These are phyloP conservation scores for Aix galericulata DNA, from an alignment of 2,113 vertebrate species.

Conservation along the genomic window DNA sequence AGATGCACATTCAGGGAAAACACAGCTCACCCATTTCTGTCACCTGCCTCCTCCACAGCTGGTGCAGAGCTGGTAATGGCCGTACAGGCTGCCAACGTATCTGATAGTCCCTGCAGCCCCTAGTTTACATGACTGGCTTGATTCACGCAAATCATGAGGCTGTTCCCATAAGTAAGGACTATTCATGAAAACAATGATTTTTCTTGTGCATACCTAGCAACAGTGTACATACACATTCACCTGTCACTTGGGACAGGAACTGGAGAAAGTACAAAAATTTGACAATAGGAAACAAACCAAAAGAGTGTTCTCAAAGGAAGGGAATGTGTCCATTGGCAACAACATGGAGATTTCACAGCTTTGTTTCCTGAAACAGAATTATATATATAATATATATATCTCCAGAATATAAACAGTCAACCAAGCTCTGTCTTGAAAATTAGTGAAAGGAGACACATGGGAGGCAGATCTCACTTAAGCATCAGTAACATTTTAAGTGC, in stretches of 20 bases:
- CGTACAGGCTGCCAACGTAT: not conserved
- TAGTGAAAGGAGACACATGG: not conserved
- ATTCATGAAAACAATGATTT: not conserved
- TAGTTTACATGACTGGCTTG: not conserved
- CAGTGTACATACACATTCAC: fast-evolving
- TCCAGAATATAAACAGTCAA: not conserved
- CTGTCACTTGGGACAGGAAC: not conserved
- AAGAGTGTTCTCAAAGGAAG: not conserved
- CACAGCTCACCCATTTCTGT: not conserved
- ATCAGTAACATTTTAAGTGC: not conserved
- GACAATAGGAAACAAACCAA: not conserved
- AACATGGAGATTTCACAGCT: not conserved
- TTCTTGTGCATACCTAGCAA: not conserved
- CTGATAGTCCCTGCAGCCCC: not conserved
- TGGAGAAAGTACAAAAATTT: not conserved
- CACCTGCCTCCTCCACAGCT: not conserved
- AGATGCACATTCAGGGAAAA: not conserved
- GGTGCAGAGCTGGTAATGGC: not conserved
- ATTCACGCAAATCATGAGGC: not conserved
- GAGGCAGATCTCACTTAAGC: not conserved
- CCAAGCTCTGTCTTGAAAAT: not conserved
- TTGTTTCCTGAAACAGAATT: not conserved
- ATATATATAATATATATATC: no score
- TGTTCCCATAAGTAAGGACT: not conserved
- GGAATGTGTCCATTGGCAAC: not conserved